Conservation (phyloP, 2,888 invertebrate species). For the Sarcophaga caerulescens region DNA sequence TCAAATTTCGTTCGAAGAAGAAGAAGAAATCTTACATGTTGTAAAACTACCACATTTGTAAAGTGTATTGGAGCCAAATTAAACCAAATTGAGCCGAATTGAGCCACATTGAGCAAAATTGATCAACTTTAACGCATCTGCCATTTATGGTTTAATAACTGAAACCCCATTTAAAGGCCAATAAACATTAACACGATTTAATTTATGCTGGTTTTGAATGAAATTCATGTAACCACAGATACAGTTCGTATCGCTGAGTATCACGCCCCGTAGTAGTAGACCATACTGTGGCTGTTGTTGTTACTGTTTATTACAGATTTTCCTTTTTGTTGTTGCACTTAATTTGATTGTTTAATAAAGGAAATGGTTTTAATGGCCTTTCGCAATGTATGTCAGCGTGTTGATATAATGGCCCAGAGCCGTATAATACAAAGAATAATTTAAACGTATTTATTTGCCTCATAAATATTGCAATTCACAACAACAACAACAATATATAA, state of each 20-base stretch:
- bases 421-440: neutral
- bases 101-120: too few relatives aligned
- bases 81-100: too few relatives aligned
- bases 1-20: too few relatives aligned
- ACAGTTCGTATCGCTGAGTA: neutral
- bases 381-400: neutral
- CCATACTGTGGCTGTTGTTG: neutral
- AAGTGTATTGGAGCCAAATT: too few relatives aligned
- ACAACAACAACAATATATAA: too few relatives aligned
- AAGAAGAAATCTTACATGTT: too few relatives aligned
- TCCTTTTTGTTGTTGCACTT: neutral
- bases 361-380: neutral
- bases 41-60: too few relatives aligned
- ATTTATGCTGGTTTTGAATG: neutral
- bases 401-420: neutral
- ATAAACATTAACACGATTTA: neutral
- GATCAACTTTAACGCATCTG: too few relatives aligned
- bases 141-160: neutral
- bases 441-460: neutral
- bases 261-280: neutral
- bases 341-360: conserved; percentile 3
- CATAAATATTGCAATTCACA: too few relatives aligned
- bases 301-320: too few relatives aligned
- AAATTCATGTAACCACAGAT: neutral
- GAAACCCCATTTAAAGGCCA: neutral